Base-by-base conservation (phyloP, 2,888 invertebrate genomes). In the Polietes domitor region DNA sequence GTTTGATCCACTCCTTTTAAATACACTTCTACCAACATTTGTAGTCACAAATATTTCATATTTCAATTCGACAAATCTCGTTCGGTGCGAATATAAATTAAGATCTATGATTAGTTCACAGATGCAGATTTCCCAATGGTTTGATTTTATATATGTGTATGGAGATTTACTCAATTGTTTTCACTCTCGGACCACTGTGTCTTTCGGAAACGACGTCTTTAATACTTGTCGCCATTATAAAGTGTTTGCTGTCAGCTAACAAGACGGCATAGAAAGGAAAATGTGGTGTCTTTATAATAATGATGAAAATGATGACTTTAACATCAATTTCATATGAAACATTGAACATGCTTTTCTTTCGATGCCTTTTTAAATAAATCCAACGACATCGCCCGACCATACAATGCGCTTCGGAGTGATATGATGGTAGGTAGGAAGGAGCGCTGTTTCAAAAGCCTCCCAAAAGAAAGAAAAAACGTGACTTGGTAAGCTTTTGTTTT, bases 401-500 rank as follows among this genome's bases (percentile, higher is more conserved):
- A 58, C 58, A 58, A 43, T 24, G 43, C 43, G 21, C 4, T 68
- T 24, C 12, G 24, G 2, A 43, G 21, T n/a, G 21, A 19, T 15
- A 41, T 24, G 58, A 58, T 4, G 58, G 9, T 21, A 21, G 53
- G 1, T 5, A 41, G 1, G 65, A 32, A 28, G 26, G 65, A 24
- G 41, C 68, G 68, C 68, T 32, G 15, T 41, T 24, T 58, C 15
- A 15, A 37, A 41, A 68, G 68, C 41, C 43, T 41, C 24, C 15
- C 17, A 24, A 58, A 9, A 53, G 41, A 53, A 55, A 50, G 65
- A 4, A 47, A 81, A 84, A 84, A 84, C 84, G 84, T 84, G 84
- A 84, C 84, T 84, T 84, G 70, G 74, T 77, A 75, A 80, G 77
- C 77, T 78, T 84, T 84, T 84, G 77, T 84, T 84, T 73, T 78